phyloP scores from a whole-genome alignment of 2,888 invertebrate species.

The Epinotia brunnichana region DNA sequence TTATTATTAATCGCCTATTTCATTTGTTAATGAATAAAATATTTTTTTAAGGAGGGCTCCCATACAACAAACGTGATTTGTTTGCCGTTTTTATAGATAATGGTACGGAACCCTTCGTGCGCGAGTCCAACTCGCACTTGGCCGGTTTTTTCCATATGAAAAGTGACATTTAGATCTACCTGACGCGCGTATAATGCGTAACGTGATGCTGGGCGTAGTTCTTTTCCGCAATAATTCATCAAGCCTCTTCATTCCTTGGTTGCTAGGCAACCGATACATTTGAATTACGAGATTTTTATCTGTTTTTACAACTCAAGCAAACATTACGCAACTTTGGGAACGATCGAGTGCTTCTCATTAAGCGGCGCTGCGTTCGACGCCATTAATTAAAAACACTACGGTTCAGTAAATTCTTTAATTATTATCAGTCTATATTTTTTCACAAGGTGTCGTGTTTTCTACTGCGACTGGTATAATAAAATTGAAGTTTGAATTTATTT shows the following conservation, averaged over 20 bases:
- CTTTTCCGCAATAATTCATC: neutral
- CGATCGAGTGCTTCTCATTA: constrained; percentile 57
- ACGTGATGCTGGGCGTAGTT: no score
- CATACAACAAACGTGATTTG: no score
- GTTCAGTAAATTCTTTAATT: constrained; percentile 63
- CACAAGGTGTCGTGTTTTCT: neutral
- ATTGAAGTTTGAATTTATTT: neutral
- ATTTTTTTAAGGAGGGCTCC: no score
- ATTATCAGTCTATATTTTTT: constrained; percentile 58
- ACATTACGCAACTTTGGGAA: constrained; percentile 12
- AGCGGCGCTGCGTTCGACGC: constrained; percentile 57
- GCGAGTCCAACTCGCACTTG: no score
- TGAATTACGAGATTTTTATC: neutral
- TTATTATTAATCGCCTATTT: no score
- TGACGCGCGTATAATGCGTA: no score
- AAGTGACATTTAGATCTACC: no score
- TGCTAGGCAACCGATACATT: neutral
- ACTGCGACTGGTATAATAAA: no score
- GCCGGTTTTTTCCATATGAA: no score
- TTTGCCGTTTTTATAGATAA: no score
- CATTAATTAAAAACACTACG: constrained; percentile 75
- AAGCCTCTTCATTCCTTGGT: neutral
- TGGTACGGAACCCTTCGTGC: no score
- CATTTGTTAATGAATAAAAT: no score
- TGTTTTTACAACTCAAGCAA: neutral